Evolutionary conservation across 2,113 vertebrate species (phyloP), one percentile per base, ranked within the genome.

Genomic region (Bufo gargarizans): DNA sequence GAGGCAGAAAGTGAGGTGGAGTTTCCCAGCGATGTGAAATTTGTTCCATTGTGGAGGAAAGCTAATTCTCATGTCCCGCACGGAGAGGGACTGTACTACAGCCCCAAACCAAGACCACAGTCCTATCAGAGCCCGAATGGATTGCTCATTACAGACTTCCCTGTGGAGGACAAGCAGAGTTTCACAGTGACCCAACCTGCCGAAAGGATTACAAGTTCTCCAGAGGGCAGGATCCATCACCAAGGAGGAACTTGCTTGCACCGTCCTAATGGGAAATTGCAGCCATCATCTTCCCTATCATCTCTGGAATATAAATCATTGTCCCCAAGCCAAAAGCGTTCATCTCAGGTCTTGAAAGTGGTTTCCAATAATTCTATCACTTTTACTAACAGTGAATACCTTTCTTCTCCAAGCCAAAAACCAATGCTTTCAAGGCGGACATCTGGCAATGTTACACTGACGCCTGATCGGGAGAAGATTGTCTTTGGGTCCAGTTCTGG

Each of bases 61-160:
- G 86, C 94, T 3, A 91, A 91, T 81, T 92, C 93, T 45, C 90
- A 90, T 71, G 92, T 91, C 77, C 91, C 61, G 89, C 91, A 87
- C 90, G 59, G 61, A 78, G 87, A 89, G 59, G 82, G 82, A 78
- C 61, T 78, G 47, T 78, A 78, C 56, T 67, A 49, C 45, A 89
- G 59, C 84, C 89, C 84, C 79, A 92, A 74, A 80, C 80, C 94
- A 0, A 92, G 97, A 87, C 97, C 97, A 0, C 91, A 94, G 74
- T 97, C 97, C 20, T 97, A 96, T 91, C 97, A 97, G 93, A 93
- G 93, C 33, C 95, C 96, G 13, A 93, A 86, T 89, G 96, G 97
- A 14, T 91, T 96, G 77, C 91, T 91, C 6, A 90, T 93, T 49
- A 96, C 96, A 0, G 96, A 97, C 87, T 96, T 97, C 58, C 95